phyloP scores from a whole-genome alignment of 1,140 invertebrate species.

The Chrysomallon squamiferum region DNA sequence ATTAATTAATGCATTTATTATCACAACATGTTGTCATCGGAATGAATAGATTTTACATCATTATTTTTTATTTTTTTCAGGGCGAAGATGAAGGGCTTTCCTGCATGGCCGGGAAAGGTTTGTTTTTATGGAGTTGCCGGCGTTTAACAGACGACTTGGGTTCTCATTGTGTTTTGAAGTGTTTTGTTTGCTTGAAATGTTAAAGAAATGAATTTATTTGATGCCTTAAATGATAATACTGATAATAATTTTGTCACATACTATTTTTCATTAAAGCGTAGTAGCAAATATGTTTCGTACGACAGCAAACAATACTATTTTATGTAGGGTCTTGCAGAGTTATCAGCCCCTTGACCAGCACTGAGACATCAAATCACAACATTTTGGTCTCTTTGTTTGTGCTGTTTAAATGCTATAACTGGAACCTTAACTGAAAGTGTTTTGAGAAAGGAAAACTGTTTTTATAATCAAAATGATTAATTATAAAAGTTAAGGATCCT shows the following conservation, averaged over 20 bases:
- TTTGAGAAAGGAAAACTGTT: too few species aligned
- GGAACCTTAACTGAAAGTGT: too few species aligned
- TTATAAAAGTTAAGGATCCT: too few species aligned
- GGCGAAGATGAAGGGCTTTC: conserved; percentile 95
- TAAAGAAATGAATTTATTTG: not conserved
- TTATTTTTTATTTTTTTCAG: conserved; percentile 67
- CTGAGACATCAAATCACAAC: not conserved
- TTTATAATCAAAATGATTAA: too few species aligned
- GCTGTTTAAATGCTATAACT: too few species aligned
- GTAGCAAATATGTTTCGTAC: too few species aligned
- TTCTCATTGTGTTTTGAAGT: conserved; percentile 1
- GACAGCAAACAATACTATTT: too few species aligned
- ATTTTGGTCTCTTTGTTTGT: not conserved
- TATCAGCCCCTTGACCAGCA: not conserved
- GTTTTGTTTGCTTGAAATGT: not conserved
- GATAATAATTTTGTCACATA: too few species aligned
- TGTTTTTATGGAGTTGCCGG: conserved; percentile 55
- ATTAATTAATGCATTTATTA: conserved; percentile 8
- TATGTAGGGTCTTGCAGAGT: not conserved
- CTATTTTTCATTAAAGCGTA: too few species aligned
- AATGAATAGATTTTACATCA: conserved; percentile 6
- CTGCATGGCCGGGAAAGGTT: conserved; percentile 92
- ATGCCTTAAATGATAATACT: too few species aligned
- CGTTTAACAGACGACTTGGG: not conserved
- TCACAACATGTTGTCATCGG: conserved; percentile 30